Percentiles rank a stretch among this genome's conserved stretches.
These are phyloP conservation scores for Leptinotarsa tumamoca DNA, from an alignment of 2,888 invertebrate species.

Conservation along the genomic window DNA sequence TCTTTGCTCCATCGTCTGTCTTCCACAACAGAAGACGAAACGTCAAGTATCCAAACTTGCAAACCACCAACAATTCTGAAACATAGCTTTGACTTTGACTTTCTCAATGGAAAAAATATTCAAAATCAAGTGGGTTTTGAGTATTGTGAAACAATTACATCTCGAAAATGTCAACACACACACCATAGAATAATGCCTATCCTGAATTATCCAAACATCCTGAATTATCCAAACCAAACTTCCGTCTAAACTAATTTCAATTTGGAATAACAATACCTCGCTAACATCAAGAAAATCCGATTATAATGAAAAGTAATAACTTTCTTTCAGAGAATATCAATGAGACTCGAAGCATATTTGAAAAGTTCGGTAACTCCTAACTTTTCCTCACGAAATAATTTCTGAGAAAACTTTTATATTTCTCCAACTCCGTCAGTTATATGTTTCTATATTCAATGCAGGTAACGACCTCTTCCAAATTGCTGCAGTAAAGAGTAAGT, in stretches of 20 bases:
- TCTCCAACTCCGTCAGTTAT: constrained; percentile 10
- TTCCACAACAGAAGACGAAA: no score
- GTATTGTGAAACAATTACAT: no score
- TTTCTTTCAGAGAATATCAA: constrained; percentile 12
- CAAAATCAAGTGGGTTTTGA: no score
- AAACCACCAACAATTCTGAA: no score
- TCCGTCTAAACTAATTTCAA: neutral
- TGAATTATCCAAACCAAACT: neutral
- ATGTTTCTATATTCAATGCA: constrained; percentile 18
- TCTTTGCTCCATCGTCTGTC: no score
- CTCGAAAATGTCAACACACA: no score
- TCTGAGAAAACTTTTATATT: constrained; percentile 1
- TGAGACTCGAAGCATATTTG: neutral
- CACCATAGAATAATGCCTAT: neutral
- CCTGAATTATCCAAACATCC: neutral
- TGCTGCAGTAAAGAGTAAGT: constrained; percentile 11
- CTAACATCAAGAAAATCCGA: constrained; percentile 2
- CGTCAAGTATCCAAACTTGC: no score
- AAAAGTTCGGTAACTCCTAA: constrained; percentile 7
- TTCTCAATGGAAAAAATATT: no score
- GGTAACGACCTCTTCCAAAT: constrained; percentile 13
- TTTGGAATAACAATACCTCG: neutral
- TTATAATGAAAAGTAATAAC: constrained; percentile 12
- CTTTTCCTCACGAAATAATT: constrained; percentile 10
- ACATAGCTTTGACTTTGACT: no score